Conservation (phyloP, 2,113 vertebrate genomes). For the Okapia johnstoni region DNA sequence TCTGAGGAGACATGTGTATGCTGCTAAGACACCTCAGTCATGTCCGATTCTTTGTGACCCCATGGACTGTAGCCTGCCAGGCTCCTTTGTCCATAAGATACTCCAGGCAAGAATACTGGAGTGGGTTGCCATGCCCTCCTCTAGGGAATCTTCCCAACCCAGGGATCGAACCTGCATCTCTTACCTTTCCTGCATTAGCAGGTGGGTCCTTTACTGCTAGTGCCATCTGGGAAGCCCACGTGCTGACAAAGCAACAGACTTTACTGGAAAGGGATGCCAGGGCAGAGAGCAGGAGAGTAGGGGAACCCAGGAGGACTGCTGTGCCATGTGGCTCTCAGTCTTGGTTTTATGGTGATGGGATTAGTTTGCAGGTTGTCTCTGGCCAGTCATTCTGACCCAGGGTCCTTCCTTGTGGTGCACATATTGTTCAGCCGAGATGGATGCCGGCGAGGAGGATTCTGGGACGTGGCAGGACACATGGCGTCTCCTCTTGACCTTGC, state of each 20-base stretch:
- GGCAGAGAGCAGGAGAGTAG: background rate
- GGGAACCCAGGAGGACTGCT: background rate
- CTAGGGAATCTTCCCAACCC: background rate
- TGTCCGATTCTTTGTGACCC: background rate
- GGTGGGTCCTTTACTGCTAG: background rate
- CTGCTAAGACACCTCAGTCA: background rate
- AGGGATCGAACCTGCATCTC: background rate
- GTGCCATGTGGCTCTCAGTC: background rate
- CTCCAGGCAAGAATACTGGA: background rate
- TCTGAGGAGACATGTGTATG: background rate
- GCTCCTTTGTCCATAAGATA: background rate
- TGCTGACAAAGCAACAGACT: background rate
- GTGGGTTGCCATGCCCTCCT: background rate
- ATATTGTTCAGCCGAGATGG: background rate
- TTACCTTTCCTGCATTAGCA: background rate
- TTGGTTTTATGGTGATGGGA: background rate
- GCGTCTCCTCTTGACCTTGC: background rate
- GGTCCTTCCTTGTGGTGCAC: background rate
- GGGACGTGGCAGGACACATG: background rate
- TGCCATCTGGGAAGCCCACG: background rate
- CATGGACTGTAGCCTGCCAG: background rate
- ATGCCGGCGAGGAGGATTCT: background rate
- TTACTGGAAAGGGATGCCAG: accelerated
- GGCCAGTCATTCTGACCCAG: background rate
- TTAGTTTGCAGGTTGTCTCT: background rate